Percentiles rank a stretch among this genome's conserved stretches.
These are phyloP conservation scores for Semaprochilodus insignis DNA, from an alignment of 2,797 vertebrate genomes.

Conservation along the genomic window DNA sequence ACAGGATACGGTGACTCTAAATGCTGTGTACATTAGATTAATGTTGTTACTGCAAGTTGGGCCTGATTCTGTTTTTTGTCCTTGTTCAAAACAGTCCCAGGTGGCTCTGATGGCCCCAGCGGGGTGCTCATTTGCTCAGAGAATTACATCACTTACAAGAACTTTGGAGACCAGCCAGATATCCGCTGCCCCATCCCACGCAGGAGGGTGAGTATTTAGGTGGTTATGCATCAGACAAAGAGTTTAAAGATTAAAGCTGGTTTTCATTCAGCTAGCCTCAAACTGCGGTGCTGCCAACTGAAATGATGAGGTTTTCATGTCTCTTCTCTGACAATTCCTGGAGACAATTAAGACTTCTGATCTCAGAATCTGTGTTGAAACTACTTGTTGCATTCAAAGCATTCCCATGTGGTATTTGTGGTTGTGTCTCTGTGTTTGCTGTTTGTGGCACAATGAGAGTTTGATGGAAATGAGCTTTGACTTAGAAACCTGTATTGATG, in stretches of 20 bases:
- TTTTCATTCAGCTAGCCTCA: not conserved
- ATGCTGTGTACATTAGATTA: not conserved
- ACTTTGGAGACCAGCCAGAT: constrained; percentile 98
- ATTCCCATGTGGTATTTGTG: constrained; percentile 4
- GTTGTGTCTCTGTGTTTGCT: not conserved
- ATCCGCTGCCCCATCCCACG: constrained; percentile 98
- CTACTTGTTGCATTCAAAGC: constrained; percentile 1
- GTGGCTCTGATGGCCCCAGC: constrained; percentile 96
- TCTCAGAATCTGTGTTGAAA: constrained; percentile 42
- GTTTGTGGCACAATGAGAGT: not conserved
- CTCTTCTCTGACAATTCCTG: constrained; percentile 60
- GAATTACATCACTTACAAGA: constrained; percentile 99
- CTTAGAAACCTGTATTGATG: not conserved
- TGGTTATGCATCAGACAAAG: not conserved
- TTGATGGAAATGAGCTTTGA: not conserved
- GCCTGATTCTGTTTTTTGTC: not conserved
- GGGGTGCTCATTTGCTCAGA: constrained; percentile 98
- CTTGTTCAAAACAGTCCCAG: constrained; percentile 83
- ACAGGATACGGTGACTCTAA: not conserved
- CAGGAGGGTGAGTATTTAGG: constrained; percentile 85
- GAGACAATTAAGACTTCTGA: constrained; percentile 56
- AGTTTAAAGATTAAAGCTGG: not conserved
- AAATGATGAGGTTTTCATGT: constrained; percentile 62
- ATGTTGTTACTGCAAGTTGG: not conserved
- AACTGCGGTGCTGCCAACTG: not conserved